phyloP scores from a whole-genome alignment of 1,140 invertebrate species.

The Wasmannia auropunctata region DNA sequence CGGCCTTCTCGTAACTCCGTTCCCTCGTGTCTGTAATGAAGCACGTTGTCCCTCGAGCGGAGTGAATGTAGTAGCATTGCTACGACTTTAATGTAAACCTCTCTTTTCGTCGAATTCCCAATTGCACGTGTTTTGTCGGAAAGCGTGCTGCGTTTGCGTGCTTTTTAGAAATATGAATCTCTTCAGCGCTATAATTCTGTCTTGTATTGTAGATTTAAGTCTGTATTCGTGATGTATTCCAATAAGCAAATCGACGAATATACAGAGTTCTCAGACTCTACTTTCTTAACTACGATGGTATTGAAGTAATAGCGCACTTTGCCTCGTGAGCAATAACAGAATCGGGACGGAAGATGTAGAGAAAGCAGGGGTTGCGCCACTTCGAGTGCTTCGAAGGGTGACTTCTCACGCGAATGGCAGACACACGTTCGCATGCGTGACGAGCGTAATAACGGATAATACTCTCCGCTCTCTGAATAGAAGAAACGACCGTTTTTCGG shows the following conservation, averaged over 20 bases:
- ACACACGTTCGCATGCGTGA: conserved; percentile 35
- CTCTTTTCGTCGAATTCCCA: not conserved
- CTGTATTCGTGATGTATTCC: not conserved
- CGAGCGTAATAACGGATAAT: conserved; percentile 56
- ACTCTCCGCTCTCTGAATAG: not conserved
- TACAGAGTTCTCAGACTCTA: not conserved
- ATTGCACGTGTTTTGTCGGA: not conserved
- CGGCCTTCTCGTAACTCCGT: not conserved
- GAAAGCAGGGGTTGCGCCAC: not conserved
- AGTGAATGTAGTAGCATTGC: not conserved
- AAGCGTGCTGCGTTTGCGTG: not conserved
- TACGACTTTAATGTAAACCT: not conserved
- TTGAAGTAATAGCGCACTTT: not conserved
- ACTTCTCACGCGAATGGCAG: conserved; percentile 70
- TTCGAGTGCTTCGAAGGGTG: conserved; percentile 54
- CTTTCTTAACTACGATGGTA: not conserved
- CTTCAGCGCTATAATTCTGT: not conserved
- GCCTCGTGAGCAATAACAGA: not conserved
- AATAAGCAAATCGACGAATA: not conserved
- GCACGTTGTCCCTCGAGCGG: not conserved
- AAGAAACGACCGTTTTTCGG: conserved; percentile 26
- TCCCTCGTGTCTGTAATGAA: not conserved
- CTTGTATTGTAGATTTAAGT: not conserved
- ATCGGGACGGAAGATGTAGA: not conserved
- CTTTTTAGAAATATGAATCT: not conserved